Base-by-base conservation (phyloP, 2,797 vertebrate genomes). In the Cephalopachus bancanus region DNA sequence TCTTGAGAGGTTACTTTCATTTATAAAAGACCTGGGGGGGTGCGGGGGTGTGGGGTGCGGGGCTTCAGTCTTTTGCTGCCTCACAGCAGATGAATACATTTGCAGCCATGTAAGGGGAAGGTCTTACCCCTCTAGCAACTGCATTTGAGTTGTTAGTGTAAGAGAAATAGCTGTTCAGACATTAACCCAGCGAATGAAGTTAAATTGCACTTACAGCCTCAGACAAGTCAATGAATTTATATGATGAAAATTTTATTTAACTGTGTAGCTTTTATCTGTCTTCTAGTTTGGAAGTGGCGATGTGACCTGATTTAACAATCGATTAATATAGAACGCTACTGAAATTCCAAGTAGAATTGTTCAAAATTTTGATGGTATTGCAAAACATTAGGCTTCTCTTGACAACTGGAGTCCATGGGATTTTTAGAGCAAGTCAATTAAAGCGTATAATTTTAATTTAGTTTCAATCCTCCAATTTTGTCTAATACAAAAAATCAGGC, bases 231-330 rank as follows among this genome's bases (percentile, higher is more conserved):
- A 11, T 62, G n/a, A 89, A 90, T 79, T 93, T 92, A 65, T 84
- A 44, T 2, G 17, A 71, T 83, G 24, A 95, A 85, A 84, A 72
- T 69, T 83, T 51, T 94, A 83, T 78, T 95, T 74, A 87, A 37
- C 53, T 37, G 20, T 37, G 28, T 81, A 92, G 19, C 17, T 94
- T 90, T 89, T 90, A 72, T 84, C 79, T 89, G 44, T 59, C 51
- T 89, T 89, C 80, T 89, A n/a, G 19, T 65, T 67, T 93, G 28
- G 37, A 97, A 95, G n/a, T 84, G 15, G 65, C 93, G 89, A 89
- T 49, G 5, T n/a, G 92, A 89, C 26, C 78, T 67, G 51, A 91
- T 59, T 91, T 85, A 96, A 78, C 28, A 95, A 64, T 62, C 20
- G 14, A 44, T 94, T 1, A 74, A 33, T 51, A 71, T 11, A 81